A percentile compares a stretch with the other conserved stretches of the same genome.
Evolutionary conservation across 2,113 vertebrate species (phyloP).

Genomic region (Bambusicola thoracicus): DNA sequence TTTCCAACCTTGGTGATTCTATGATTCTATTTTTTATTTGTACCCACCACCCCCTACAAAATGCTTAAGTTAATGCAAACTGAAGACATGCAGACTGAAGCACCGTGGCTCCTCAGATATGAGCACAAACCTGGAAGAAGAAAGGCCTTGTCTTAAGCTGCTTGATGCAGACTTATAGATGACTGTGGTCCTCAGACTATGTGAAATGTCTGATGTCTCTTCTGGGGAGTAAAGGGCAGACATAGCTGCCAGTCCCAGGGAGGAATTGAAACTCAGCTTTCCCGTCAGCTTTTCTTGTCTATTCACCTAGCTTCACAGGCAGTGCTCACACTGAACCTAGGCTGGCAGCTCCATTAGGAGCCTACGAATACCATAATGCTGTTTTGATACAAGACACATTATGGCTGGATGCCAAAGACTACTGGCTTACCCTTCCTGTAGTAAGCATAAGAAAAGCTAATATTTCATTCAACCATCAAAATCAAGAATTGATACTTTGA

Average conservation of each 20-base stretch:
- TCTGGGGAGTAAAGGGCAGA: background rate
- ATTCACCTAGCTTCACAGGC: background rate
- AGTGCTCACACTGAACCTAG: background rate
- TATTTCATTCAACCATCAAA: slow-evolving; percentile 62
- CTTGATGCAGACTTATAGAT: background rate
- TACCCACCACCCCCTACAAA: background rate
- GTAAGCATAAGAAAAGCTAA: slow-evolving; percentile 30
- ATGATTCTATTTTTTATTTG: no score
- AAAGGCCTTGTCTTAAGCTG: background rate
- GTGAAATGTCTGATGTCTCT: background rate
- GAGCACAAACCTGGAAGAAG: background rate
- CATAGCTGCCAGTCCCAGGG: background rate
- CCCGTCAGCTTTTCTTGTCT: background rate
- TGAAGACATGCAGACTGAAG: background rate
- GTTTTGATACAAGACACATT: background rate
- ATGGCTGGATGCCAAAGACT: slow-evolving; percentile 47
- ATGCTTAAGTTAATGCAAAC: background rate
- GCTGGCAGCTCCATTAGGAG: background rate
- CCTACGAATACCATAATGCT: background rate
- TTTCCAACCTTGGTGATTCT: no score
- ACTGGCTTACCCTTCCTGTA: slow-evolving; percentile 29
- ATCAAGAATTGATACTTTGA: slow-evolving; percentile 48
- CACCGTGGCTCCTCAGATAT: background rate
- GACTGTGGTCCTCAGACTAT: background rate
- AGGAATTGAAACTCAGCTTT: background rate